phyloP scores from a whole-genome alignment of 2,888 invertebrate genomes.

The Caenorhabditis zanzibari region DNA sequence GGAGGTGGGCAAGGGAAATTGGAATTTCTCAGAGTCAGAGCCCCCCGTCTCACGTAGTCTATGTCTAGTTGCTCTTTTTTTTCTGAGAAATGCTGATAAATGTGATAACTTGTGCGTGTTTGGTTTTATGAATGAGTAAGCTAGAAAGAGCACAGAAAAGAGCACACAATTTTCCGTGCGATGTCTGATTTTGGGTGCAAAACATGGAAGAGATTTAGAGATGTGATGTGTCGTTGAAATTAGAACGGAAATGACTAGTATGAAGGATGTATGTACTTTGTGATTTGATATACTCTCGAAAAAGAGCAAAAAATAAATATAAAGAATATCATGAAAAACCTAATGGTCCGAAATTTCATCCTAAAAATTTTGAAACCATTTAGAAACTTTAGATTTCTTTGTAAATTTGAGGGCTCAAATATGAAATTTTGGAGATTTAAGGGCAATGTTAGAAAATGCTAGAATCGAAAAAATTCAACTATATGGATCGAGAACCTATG shows the following conservation, averaged over 20 bases:
- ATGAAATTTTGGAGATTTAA: too few relatives aligned
- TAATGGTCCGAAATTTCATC: too few relatives aligned
- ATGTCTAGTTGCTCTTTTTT: background rate
- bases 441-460: too few relatives aligned
- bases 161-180: background rate
- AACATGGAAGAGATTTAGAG: background rate
- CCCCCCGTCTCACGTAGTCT: background rate
- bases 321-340: background rate
- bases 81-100: background rate
- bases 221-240: slow-evolving; percentile 13
- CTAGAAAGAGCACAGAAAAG: background rate
- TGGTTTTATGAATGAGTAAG: background rate
- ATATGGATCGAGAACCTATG: too few relatives aligned
- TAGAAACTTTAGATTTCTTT: too few relatives aligned
- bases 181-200: background rate
- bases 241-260: background rate
- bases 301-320: background rate
- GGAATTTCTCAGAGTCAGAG: background rate
- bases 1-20: too few relatives aligned
- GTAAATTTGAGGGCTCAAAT: too few relatives aligned
- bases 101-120: background rate
- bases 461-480: too few relatives aligned
- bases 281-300: too few relatives aligned
- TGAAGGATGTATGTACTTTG: background rate
- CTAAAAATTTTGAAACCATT: too few relatives aligned